Base-by-base conservation (phyloP, 2,888 invertebrate genomes). In the Drosophila monieri region DNA sequence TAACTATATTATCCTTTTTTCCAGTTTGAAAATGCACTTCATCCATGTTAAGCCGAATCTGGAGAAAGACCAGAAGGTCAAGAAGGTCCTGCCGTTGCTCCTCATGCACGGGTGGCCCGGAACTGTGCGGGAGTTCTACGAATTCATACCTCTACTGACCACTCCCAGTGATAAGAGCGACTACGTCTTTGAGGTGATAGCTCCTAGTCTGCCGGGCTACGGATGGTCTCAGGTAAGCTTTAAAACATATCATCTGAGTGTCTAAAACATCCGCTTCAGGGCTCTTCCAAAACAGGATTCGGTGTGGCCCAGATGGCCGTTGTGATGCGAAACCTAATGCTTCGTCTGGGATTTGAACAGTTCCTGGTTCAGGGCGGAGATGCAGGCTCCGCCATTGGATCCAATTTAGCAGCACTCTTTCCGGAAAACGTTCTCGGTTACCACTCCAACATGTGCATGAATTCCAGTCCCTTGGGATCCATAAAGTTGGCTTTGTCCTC, bases 51-150 rank as follows among this genome's bases (percentile, higher is more conserved):
- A 90, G 21, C 90, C 90, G 10, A 93, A 93, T 0, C 94, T 94
- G 65, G 84, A 56, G 43, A 90, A 68, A 66, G 89, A 91, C 70
- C 57, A 57, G 12, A 57, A 39, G 21, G 27, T 39, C 2, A 88
- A 92, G 35, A 91, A 91, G 76, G 92, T 94, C 2, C 76, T 95
- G 0, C 96, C 97, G 0, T 73, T 97, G 9, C 89, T 97, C 3
- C 60, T 97, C 47, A 89, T 96, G 14, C 97, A 97, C 77, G 97
- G 97, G 18, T 97, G 97, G 97, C 97, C 97, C 0, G 96, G 97
- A 2, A 95, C 96, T 0, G 90, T 97, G 1, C 93, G 95, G 4
- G 97, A 97, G 90, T 97, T 96, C 90, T 95, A 95, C 86, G 95
- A 95, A 56, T 90, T 96, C 15, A 94, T 96, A 56, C 96, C 96